A percentile compares a stretch with the other conserved stretches of the same genome.
Evolutionary conservation across 1,140 invertebrate species (phyloP).

Genomic region (Pemphigus obesinymphae): DNA sequence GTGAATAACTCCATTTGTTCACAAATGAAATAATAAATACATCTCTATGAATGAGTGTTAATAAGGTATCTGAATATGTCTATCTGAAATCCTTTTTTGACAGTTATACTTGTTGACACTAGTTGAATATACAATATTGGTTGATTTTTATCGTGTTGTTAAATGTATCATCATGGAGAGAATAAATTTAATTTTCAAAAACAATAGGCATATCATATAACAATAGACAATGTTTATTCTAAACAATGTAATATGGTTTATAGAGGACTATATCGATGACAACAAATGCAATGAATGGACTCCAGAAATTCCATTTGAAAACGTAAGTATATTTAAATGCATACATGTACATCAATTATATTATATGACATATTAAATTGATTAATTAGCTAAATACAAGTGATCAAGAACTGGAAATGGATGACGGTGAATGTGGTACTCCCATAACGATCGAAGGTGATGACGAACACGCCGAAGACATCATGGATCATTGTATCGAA

Average conservation of each 20-base stretch:
- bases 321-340: constrained; percentile 57
- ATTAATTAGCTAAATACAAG: constrained; percentile 54
- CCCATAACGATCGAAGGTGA: constrained; percentile 44
- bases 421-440: constrained; percentile 42
- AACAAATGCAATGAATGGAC: constrained; percentile 62
- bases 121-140: too few relatives aligned
- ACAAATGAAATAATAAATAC: too few relatives aligned
- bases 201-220: too few relatives aligned
- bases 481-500: constrained; percentile 84
- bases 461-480: constrained; percentile 73
- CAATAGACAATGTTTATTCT: too few relatives aligned
- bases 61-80: too few relatives aligned
- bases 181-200: too few relatives aligned
- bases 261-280: constrained; percentile 30
- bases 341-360: not conserved
- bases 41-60: too few relatives aligned
- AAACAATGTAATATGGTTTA: not conserved
- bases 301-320: constrained; percentile 86
- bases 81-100: too few relatives aligned
- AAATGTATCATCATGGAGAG: too few relatives aligned
- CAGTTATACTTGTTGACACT: too few relatives aligned
- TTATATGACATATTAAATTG: not conserved
- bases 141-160: too few relatives aligned
- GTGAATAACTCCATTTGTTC: too few relatives aligned
- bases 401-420: constrained; percentile 50